Conservation (phyloP, 2,888 invertebrate species). For the Pyrgus malvae region DNA sequence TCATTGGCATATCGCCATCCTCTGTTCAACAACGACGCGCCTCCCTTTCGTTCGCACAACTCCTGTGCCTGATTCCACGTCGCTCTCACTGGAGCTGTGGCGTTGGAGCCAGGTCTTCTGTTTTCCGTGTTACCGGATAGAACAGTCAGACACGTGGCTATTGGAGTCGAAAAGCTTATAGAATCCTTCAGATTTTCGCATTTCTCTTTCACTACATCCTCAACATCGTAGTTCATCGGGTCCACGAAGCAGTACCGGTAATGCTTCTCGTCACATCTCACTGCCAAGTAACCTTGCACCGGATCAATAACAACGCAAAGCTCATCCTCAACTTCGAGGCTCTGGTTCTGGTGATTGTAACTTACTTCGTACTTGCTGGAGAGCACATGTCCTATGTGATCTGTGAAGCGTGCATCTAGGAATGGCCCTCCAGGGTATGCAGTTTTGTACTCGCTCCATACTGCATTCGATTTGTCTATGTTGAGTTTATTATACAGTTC, state of each 20-base stretch:
- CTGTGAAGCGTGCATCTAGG: conserved; percentile 62
- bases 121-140: conserved; percentile 51
- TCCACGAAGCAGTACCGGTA: conserved; percentile 67
- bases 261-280: conserved; percentile 57
- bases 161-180: conserved; percentile 57
- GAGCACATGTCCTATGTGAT: conserved; percentile 50
- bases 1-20: conserved; percentile 72
- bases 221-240: conserved; percentile 47
- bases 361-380: conserved; percentile 48
- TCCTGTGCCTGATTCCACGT: conserved; percentile 64
- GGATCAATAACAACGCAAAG: conserved; percentile 61
- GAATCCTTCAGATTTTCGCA: conserved; percentile 49
- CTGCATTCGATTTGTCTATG: conserved; percentile 44
- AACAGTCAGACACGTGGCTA: conserved; percentile 55
- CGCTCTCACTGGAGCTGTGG: conserved; percentile 49
- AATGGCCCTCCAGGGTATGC: conserved; percentile 69
- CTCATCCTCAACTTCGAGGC: conserved; percentile 49
- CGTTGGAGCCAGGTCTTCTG: neutral
- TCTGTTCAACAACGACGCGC: conserved; percentile 55
- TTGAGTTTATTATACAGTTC: conserved; percentile 52
- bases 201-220: conserved; percentile 43
- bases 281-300: conserved; percentile 52
- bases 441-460: conserved; percentile 72
- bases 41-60: conserved; percentile 53
- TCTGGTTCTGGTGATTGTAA: conserved; percentile 39